Conservation (phyloP, 2,113 vertebrate species). For the Dascyllus trimaculatus region DNA sequence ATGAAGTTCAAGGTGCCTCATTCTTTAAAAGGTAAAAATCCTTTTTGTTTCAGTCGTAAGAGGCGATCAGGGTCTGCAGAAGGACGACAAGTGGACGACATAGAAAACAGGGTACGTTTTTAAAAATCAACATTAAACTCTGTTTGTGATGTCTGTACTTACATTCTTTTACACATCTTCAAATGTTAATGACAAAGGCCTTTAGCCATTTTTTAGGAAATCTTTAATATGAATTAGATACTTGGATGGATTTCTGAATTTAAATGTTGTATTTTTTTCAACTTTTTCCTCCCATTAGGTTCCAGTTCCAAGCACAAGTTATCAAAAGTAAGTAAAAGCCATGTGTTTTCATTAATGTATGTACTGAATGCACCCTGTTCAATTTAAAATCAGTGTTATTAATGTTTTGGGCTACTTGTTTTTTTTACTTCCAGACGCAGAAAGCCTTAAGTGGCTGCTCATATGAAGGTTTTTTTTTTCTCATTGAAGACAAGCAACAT, state of each 20-base stretch:
- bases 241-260: background rate
- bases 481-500: constrained; percentile 7
- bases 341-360: background rate
- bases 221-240: background rate
- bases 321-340: constrained; percentile 90
- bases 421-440: constrained; percentile 86
- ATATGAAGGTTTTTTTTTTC: constrained; percentile 19
- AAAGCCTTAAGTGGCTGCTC: constrained; percentile 83
- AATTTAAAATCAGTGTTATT: background rate
- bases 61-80: constrained; percentile 87
- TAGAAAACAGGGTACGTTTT: constrained; percentile 91
- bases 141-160: background rate
- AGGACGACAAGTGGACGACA: constrained; percentile 84
- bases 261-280: constrained; percentile 11
- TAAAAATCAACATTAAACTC: background rate
- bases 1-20: too few relatives aligned
- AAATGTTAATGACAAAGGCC: background rate
- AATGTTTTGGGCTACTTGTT: background rate
- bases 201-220: background rate
- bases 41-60: constrained; percentile 87
- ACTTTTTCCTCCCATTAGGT: constrained; percentile 76
- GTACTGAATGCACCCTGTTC: background rate
- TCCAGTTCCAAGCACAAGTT: constrained; percentile 55
- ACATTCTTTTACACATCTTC: too few relatives aligned
- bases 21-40: too few relatives aligned